Evolutionary conservation across 2,113 vertebrate species (phyloP).

Genomic region (Typhlomys cinereus): DNA sequence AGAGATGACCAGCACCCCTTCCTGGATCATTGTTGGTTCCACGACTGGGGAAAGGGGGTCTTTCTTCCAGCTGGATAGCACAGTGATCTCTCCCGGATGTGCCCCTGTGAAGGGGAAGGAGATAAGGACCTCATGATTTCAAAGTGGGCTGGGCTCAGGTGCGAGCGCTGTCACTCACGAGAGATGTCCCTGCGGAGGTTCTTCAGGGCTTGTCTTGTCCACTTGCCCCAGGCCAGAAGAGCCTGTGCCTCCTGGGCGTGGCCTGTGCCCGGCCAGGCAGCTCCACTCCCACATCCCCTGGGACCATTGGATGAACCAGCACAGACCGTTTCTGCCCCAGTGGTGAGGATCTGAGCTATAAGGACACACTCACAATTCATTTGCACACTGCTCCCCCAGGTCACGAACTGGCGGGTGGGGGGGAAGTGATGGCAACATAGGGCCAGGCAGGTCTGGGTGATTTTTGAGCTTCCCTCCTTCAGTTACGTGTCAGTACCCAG

Average conservation of each 20-base stretch:
- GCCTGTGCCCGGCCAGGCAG: background rate
- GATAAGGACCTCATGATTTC: background rate
- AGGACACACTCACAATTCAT: accelerated
- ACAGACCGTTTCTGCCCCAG: background rate
- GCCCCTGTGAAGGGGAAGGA: background rate
- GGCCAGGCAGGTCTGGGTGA: background rate
- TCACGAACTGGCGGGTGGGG: background rate
- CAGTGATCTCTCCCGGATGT: background rate
- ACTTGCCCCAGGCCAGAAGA: background rate
- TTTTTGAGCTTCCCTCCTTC: background rate
- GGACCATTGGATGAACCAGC: too few species aligned
- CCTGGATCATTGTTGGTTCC: accelerated
- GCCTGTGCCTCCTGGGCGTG: background rate
- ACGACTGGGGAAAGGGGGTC: accelerated
- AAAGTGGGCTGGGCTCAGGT: background rate
- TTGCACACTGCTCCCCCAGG: background rate
- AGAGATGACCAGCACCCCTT: too few species aligned
- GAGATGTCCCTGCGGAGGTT: background rate
- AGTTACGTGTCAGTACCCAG: background rate
- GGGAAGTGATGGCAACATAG: accelerated
- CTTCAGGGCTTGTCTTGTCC: background rate
- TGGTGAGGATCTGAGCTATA: background rate
- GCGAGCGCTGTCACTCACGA: too few species aligned
- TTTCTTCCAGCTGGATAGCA: too few species aligned
- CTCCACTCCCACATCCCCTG: accelerated